Conservation (phyloP, 2,797 vertebrate species). For the Sciurus carolinensis region DNA sequence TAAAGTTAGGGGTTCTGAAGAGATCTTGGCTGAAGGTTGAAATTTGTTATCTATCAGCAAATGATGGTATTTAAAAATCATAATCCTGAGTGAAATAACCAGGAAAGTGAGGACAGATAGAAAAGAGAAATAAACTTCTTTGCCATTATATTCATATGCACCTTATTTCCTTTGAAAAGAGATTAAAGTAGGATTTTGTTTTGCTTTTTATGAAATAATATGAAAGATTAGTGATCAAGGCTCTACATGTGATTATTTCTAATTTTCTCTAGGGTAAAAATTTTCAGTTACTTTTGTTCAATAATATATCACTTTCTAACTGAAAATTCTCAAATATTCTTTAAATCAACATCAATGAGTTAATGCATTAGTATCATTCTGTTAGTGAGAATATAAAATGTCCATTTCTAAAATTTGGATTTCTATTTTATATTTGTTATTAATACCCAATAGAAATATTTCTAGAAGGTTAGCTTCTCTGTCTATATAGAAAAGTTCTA, state of each 20-base stretch:
- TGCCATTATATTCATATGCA: neutral
- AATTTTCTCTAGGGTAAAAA: conserved; percentile 53
- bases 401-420: conserved; percentile 11
- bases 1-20: neutral
- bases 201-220: neutral
- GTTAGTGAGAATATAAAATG: conserved; percentile 23
- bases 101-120: neutral
- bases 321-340: neutral
- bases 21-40: neutral
- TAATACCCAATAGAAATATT: conserved; percentile 12
- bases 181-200: neutral
- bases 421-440: neutral
- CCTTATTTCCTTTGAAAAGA: neutral
- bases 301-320: neutral
- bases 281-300: neutral
- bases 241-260: neutral
- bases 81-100: neutral
- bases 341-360: neutral
- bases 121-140: conserved; percentile 6
- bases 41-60: neutral
- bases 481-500: conserved; percentile 37
- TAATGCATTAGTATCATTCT: neutral
- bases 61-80: neutral
- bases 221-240: neutral
- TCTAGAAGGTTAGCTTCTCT: conserved; percentile 45